These are phyloP conservation scores for Tarsius wallacei DNA, from an alignment of 2,797 vertebrate genomes.

Conservation along the genomic window DNA sequence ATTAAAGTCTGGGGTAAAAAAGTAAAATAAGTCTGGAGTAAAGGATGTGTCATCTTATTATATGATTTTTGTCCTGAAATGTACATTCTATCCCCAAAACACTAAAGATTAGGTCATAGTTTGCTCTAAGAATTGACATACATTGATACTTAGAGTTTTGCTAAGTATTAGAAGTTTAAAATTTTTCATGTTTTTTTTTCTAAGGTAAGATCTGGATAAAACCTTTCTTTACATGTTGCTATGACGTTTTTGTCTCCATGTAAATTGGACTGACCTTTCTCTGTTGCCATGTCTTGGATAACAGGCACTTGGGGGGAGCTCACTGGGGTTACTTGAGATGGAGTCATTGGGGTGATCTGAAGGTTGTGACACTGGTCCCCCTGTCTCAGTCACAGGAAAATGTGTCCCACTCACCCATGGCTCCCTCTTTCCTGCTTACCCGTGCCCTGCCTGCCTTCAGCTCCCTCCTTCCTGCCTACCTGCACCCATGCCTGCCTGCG, in stretches of 20 bases:
- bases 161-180: neutral
- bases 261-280: neutral
- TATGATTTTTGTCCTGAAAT: neutral
- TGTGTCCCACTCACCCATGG: too few relatives aligned
- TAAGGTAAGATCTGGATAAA: neutral
- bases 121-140: fast-evolving
- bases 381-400: too few relatives aligned
- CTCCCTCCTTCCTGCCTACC: too few relatives aligned
- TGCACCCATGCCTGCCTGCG: too few relatives aligned
- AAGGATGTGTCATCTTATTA: neutral
- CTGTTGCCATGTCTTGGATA: fast-evolving
- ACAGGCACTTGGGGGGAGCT: too few relatives aligned
- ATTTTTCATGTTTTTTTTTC: neutral
- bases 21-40: neutral
- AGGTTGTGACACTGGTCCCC: too few relatives aligned
- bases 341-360: too few relatives aligned
- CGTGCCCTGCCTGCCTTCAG: too few relatives aligned
- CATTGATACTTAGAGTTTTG: neutral
- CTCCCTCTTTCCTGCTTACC: too few relatives aligned
- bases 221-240: neutral
- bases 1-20: too few relatives aligned
- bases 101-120: fast-evolving
- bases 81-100: fast-evolving
- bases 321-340: fast-evolving
- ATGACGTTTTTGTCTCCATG: neutral